Percentiles rank a stretch among this genome's conserved stretches.
Evolutionary conservation across 2,113 vertebrate species (phyloP).

Genomic region (Eulemur rufifrons): DNA sequence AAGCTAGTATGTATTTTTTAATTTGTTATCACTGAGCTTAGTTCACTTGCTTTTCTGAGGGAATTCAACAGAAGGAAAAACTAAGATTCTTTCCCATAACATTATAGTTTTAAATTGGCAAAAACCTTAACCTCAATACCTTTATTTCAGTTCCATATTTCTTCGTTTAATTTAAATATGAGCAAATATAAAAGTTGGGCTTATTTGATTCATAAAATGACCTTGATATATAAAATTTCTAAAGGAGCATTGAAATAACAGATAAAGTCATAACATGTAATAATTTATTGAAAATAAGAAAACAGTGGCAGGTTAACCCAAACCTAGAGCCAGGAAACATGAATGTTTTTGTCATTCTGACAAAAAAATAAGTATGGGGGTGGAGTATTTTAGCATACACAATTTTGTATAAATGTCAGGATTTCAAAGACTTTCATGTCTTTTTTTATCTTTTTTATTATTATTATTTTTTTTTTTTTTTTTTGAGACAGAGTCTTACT

Average conservation of each 20-base stretch:
- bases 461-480: too few relatives aligned
- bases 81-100: background rate
- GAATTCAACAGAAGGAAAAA: background rate
- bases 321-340: background rate
- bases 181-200: background rate
- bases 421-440: background rate
- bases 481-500: too few relatives aligned
- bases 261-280: background rate
- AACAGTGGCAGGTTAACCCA: background rate
- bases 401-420: conserved; percentile 38
- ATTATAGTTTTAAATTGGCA: background rate
- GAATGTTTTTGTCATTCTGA: conserved; percentile 2
- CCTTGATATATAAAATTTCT: conserved; percentile 10
- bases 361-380: background rate
- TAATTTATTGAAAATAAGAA: conserved; percentile 27
- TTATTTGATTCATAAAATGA: conserved; percentile 31
- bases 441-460: background rate
- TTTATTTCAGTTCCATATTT: background rate
- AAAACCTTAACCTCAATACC: background rate
- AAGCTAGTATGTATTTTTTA: background rate
- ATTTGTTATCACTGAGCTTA: background rate
- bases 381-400: background rate
- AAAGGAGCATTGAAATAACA: background rate
- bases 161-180: conserved; percentile 25
- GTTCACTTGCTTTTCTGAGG: conserved; percentile 10